phyloP scores from a whole-genome alignment of 2,797 vertebrate species.

The Pteropus rufus region DNA sequence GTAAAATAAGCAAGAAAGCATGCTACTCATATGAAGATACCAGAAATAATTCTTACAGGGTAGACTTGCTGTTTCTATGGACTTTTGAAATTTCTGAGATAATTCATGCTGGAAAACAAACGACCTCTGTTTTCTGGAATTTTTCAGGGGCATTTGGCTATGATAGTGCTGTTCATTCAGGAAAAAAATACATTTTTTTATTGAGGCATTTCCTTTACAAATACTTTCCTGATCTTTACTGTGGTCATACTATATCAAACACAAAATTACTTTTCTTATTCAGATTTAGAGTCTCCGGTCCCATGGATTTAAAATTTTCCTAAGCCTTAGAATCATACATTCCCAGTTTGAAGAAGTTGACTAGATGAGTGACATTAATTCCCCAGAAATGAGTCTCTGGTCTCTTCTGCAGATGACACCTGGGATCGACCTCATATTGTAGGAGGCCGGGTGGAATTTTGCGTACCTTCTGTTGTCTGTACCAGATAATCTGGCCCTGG shows the following conservation, averaged over 20 bases:
- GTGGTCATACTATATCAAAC: background rate
- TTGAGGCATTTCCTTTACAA: background rate
- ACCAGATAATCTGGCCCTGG: too few species aligned
- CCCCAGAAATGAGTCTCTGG: background rate
- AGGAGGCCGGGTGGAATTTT: background rate
- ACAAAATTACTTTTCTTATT: background rate
- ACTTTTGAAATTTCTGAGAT: background rate
- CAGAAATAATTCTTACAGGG: background rate
- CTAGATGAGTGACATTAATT: background rate
- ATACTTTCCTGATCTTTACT: background rate
- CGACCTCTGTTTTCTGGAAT: background rate
- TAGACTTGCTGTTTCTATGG: background rate
- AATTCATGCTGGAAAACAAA: background rate
- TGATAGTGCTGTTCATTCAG: background rate
- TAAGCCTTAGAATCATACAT: background rate
- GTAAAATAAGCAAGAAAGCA: background rate
- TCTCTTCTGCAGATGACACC: background rate
- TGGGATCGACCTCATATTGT: background rate
- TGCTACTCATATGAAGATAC: background rate
- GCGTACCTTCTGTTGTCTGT: background rate
- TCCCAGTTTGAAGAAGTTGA: background rate
- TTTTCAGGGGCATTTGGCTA: background rate
- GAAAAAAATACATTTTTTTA: background rate
- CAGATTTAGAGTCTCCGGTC: background rate
- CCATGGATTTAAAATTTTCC: background rate